phyloP scores from a whole-genome alignment of 1,140 invertebrate genomes.

The Lepidurus apus region DNA sequence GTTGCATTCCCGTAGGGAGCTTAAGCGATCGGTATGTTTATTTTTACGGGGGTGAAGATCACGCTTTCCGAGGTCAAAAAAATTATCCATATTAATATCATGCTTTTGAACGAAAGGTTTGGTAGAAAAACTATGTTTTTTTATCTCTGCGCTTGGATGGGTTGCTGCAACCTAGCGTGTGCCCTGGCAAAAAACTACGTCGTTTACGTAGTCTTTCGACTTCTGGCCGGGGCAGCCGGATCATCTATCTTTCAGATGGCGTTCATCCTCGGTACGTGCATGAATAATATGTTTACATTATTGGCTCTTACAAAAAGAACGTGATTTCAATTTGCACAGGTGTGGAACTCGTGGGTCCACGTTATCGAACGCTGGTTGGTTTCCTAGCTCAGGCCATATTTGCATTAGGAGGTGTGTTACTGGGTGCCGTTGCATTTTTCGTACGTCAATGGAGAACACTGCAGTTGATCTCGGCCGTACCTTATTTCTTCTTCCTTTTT shows the following conservation, averaged over 20 bases:
- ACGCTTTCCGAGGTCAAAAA: background rate
- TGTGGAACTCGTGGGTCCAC: slow-evolving; percentile 42
- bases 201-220: slow-evolving; percentile 37
- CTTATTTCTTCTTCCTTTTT: slow-evolving; percentile 37
- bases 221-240: slow-evolving; percentile 39
- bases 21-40: slow-evolving; percentile 41
- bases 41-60: background rate
- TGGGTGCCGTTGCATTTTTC: slow-evolving; percentile 43
- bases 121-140: slow-evolving; percentile 36
- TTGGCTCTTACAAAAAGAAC: background rate
- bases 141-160: slow-evolving; percentile 32
- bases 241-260: slow-evolving; percentile 40
- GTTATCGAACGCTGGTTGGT: slow-evolving; percentile 40
- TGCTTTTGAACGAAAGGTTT: slow-evolving; percentile 30
- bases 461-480: slow-evolving; percentile 39
- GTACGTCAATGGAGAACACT: slow-evolving; percentile 43
- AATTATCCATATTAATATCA: background rate
- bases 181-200: slow-evolving; percentile 39
- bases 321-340: slow-evolving; percentile 36
- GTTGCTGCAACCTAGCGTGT: slow-evolving; percentile 37
- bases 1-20: slow-evolving; percentile 41
- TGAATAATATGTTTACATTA: background rate
- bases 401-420: slow-evolving; percentile 42
- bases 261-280: slow-evolving; percentile 40
- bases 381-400: slow-evolving; percentile 44